Evolutionary conservation across 2,113 vertebrate species (phyloP), one percentile per base, ranked within the genome.

Genomic region (Chroicocephalus ridibundus): DNA sequence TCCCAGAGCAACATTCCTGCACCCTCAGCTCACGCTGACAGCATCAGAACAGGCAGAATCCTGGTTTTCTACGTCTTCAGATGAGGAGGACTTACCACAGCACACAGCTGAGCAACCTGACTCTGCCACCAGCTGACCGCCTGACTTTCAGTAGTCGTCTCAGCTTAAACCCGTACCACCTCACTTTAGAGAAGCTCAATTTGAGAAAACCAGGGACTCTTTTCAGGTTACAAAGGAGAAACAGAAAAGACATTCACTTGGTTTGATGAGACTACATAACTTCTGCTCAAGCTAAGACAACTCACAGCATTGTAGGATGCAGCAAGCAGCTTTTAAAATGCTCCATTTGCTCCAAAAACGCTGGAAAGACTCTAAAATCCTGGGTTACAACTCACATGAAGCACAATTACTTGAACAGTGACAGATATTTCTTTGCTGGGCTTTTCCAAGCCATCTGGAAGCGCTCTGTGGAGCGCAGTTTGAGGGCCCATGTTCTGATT

Each of bases 371-470:
- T 71, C 68, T 14, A 57, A 87, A 88, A 75, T 46, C 51, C 70
- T 78, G 57, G 55, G 47, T 78, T 71, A 52, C 49, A 81, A 31
- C 44, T 95, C 46, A 69, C 47, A 81, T 15, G 66, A 93, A 88
- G 26, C 29, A 80, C 58, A 46, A 10, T 57, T 62, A 49, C 36
- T 92, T 75, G 49, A 96, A 90, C 20, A 81, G 44, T 16, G 68
- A 93, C 60, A 79, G 27, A 83, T 13, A 78, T 5, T 12, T 60
- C 66, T 79, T 46, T 11, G 10, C 55, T 65, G 68, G 51, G 70
- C 46, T 88, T 86, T 90, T 72, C 75, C 13, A 83, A 60, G 75
- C 55, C 82, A 89, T 91, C 94, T 96, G 96, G 97, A 96, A 93
- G 77, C 12, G 38, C 89, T 95, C 89, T 86, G 2, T 34, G 51